These are phyloP conservation scores for Syritta pipiens DNA, from an alignment of 2,888 invertebrate species.

Conservation along the genomic window DNA sequence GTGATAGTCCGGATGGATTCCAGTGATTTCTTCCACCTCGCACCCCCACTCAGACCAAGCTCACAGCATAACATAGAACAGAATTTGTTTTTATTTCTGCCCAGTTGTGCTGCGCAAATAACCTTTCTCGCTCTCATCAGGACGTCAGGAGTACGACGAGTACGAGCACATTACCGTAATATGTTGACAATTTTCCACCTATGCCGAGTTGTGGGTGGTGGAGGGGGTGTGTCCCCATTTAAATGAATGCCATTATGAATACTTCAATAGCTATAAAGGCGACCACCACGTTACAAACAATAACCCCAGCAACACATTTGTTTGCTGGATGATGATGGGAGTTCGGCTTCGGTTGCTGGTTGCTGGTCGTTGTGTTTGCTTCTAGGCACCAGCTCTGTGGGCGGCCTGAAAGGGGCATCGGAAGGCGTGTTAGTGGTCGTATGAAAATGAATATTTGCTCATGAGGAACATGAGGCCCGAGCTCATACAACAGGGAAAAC, in stretches of 20 bases:
- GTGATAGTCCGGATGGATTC: constrained; percentile 62
- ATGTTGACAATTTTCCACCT: constrained; percentile 66
- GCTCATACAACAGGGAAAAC: constrained; percentile 48
- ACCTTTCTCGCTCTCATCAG: constrained; percentile 27
- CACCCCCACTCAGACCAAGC: constrained; percentile 29
- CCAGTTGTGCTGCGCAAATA: constrained; percentile 45
- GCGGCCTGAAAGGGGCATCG: constrained; percentile 28
- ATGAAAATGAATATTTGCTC: constrained; percentile 67
- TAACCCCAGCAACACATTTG: constrained; percentile 66
- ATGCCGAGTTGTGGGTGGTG: neutral
- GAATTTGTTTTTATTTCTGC: constrained; percentile 52
- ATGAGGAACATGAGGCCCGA: constrained; percentile 56
- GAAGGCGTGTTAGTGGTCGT: constrained; percentile 60
- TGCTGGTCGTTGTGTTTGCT: constrained; percentile 32
- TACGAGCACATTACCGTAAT: constrained; percentile 66
- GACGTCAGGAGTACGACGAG: constrained; percentile 15
- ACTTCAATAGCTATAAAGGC: constrained; percentile 69
- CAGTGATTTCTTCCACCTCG: constrained; percentile 18
- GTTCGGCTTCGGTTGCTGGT: constrained; percentile 48
- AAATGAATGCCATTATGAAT: constrained; percentile 69
- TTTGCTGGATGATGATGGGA: constrained; percentile 62
- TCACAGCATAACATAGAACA: constrained; percentile 50
- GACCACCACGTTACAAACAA: constrained; percentile 68
- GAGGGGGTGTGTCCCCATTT: constrained; percentile 53
- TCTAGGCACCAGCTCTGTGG: constrained; percentile 22